Base-by-base conservation (phyloP, 2,888 invertebrate genomes). In the Andrena dorsata region DNA sequence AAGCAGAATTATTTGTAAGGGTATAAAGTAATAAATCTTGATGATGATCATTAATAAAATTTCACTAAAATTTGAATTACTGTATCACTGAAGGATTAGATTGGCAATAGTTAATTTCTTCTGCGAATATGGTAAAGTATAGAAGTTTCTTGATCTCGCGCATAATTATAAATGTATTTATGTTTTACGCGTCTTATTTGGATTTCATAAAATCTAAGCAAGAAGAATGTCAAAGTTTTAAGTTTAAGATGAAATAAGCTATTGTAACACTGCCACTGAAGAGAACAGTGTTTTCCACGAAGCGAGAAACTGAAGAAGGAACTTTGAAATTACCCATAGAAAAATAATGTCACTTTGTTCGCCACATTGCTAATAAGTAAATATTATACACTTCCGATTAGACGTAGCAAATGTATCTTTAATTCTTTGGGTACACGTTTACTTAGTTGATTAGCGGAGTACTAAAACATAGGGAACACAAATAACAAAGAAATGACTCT, bases 361-460 rank as follows among this genome's bases (percentile, higher is more conserved):
- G 13, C 0, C 32, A 10, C 16, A 5, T 2, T 28, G 35, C 30
- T 30, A n/a, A 23, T 49, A 30, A 73, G 4, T 53, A 53, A 72
- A 32, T 23, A 4, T 49, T 6, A 30, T 32, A 20, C 7, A 65
- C 53, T 10, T 32, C 16, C 35, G 35, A 63, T 32, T 72, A 63
- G 23, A 32, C 32, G n/a, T 23, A 63, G n/a, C 32, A 16, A 35
- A 23, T 71, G 47, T 61, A 61, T 49, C 49, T 61, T 61, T 8
- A 64, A 41, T 64, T 56, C 26, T 10, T 56, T 56, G 56, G 56
- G 2, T 26, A 26, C 23, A 26, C 10, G 23, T 56, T 56, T 56
- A 56, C 23, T 23, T 23, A 53, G 53, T 53, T 53, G 20, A 56
- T 23, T 56, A 26, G 20, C 56, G 23, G 26, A 56, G 56, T 56